Evolutionary conservation across 1,140 invertebrate genomes (phyloP).

Genomic region (Polypedilum pembai): DNA sequence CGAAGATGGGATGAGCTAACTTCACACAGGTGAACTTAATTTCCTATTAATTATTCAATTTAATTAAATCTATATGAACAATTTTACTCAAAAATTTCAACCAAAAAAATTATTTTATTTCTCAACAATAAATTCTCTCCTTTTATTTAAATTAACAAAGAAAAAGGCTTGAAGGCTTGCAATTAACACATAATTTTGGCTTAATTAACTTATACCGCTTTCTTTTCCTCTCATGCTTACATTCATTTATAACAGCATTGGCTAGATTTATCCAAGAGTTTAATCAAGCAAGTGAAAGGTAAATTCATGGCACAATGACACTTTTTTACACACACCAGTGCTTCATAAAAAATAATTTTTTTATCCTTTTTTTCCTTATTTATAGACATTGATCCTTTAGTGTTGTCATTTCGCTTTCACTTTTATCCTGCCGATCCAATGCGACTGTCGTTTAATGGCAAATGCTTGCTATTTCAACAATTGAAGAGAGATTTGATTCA

Average conservation of each 20-base stretch:
- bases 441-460: slow-evolving; percentile 42
- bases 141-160: too few relatives aligned
- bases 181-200: too few relatives aligned
- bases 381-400: slow-evolving; percentile 73
- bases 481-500: slow-evolving; percentile 89
- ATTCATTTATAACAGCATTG: slow-evolving; percentile 72
- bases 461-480: slow-evolving; percentile 67
- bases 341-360: neutral
- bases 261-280: slow-evolving; percentile 88
- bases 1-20: too few relatives aligned
- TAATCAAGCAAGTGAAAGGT: slow-evolving; percentile 94
- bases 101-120: too few relatives aligned
- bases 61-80: too few relatives aligned
- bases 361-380: slow-evolving; percentile 32
- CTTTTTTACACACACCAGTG: neutral
- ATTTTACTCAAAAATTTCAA: too few relatives aligned
- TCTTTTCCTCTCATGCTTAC: too few relatives aligned
- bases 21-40: too few relatives aligned
- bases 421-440: slow-evolving; percentile 90
- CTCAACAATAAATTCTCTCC: too few relatives aligned
- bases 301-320: slow-evolving; percentile 35
- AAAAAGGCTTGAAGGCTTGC: too few relatives aligned
- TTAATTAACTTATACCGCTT: too few relatives aligned
- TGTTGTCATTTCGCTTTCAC: slow-evolving; percentile 89
- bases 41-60: too few relatives aligned